Conservation (phyloP, 2,888 invertebrate species). For the Diogma glabrata region DNA sequence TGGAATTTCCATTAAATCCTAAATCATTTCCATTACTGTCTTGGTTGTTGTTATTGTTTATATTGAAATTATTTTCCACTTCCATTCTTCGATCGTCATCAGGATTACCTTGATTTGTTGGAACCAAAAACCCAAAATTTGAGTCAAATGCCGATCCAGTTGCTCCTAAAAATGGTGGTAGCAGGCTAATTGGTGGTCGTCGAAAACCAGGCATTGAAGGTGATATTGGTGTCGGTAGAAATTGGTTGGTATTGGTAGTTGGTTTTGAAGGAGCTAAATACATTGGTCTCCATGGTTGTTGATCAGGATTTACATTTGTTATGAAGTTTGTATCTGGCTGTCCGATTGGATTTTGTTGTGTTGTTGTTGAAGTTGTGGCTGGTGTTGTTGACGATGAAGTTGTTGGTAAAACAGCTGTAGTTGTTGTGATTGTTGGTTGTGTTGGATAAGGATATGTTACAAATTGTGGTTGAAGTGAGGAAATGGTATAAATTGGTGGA, state of each 20-base stretch:
- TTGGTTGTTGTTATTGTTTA: background rate
- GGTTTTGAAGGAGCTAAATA: background rate
- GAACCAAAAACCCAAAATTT: background rate
- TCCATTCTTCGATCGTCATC: too few relatives aligned
- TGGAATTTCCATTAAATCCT: too few relatives aligned
- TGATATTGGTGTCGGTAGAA: background rate
- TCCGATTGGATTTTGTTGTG: slow-evolving; percentile 3
- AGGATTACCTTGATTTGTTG: too few relatives aligned
- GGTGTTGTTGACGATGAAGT: background rate
- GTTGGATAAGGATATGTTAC: background rate
- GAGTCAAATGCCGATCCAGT: background rate
- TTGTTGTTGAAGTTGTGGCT: background rate
- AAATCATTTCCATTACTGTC: background rate
- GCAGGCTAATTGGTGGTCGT: background rate
- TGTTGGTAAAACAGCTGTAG: too few relatives aligned
- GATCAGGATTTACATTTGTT: background rate
- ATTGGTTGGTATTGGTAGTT: slow-evolving; percentile 6
- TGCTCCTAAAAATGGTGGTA: background rate
- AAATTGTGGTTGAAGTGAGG: background rate
- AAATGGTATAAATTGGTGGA: background rate
- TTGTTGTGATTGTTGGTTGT: background rate
- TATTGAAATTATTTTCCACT: slow-evolving; percentile 9
- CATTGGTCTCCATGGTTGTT: slow-evolving; percentile 8
- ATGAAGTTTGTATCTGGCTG: background rate
- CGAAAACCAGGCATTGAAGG: background rate